Conservation (phyloP, 2,113 vertebrate species). For the Nibea albiflora region DNA sequence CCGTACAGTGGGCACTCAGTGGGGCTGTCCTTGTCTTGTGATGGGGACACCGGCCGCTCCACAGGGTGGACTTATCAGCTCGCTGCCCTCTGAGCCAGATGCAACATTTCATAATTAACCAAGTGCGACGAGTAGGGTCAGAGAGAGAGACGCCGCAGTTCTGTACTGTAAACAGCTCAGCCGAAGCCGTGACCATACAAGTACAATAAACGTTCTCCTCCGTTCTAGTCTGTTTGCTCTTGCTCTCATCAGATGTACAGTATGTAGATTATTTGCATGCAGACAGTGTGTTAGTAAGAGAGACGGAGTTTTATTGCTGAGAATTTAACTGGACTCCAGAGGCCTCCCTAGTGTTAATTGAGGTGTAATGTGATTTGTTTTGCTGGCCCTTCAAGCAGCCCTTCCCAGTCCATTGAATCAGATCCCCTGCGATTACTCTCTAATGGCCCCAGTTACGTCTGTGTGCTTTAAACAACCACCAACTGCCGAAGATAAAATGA, state of each 20-base stretch:
- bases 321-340: conserved; percentile 63
- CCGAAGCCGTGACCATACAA: not conserved
- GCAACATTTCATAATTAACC: conserved; percentile 75
- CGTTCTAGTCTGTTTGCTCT: conserved; percentile 21
- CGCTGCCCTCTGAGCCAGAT: conserved; percentile 64
- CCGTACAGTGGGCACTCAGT: conserved; percentile 51
- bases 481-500: conserved; percentile 62
- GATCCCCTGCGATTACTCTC: conserved; percentile 67
- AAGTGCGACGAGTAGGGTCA: conserved; percentile 57
- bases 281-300: conserved; percentile 35
- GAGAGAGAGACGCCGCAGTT: conserved; percentile 23
- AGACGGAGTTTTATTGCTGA: conserved; percentile 59
- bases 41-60: conserved; percentile 58
- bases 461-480: conserved; percentile 67
- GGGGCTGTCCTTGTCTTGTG: conserved; percentile 70
- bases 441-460: conserved; percentile 63
- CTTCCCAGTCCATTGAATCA: conserved; percentile 69
- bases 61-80: conserved; percentile 57
- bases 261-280: conserved; percentile 36
- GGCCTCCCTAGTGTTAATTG: conserved; percentile 74
- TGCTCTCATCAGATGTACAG: conserved; percentile 14
- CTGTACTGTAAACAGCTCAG: conserved; percentile 39
- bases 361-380: conserved; percentile 80
- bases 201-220: conserved; percentile 5
- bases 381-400: conserved; percentile 64